Evolutionary conservation across 2,797 vertebrate species (phyloP).

Genomic region (Coendou prehensilis): DNA sequence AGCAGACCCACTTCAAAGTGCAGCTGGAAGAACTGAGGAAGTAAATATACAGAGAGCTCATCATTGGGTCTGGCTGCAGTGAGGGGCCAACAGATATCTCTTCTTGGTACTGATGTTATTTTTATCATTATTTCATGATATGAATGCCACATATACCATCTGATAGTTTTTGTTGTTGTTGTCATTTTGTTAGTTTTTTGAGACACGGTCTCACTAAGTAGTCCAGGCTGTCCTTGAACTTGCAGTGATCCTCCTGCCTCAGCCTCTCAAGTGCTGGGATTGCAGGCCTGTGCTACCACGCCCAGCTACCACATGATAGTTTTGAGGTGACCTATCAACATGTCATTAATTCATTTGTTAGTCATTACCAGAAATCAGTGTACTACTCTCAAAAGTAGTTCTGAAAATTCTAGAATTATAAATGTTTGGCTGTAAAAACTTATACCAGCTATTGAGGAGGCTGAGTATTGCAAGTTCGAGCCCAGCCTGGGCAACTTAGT

Average conservation of each 20-base stretch:
- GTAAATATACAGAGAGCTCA: not conserved
- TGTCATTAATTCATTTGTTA: not conserved
- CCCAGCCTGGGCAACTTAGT: not conserved
- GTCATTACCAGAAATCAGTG: constrained; percentile 38
- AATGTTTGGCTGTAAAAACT: constrained; percentile 15
- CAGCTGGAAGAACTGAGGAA: not conserved
- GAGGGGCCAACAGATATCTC: not conserved
- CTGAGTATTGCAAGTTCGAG: not conserved
- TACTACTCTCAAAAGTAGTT: constrained; percentile 52
- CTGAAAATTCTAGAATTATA: constrained; percentile 51
- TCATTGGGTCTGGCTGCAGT: not conserved
- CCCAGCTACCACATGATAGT: not conserved
- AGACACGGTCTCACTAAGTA: not conserved
- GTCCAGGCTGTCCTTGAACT: not conserved
- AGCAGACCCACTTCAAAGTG: not conserved
- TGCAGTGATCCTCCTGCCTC: not conserved
- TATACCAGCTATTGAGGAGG: not conserved
- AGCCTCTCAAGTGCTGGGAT: not conserved
- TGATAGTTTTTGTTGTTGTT: not conserved
- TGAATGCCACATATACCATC: not conserved
- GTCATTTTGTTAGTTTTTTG: not conserved
- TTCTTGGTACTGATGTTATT: not conserved
- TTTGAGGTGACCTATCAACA: not conserved
- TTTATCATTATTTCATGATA: not conserved
- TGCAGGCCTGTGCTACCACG: not conserved